These are phyloP conservation scores for Drosophila fulvimacula DNA, from an alignment of 2,888 invertebrate species.

Conservation along the genomic window DNA sequence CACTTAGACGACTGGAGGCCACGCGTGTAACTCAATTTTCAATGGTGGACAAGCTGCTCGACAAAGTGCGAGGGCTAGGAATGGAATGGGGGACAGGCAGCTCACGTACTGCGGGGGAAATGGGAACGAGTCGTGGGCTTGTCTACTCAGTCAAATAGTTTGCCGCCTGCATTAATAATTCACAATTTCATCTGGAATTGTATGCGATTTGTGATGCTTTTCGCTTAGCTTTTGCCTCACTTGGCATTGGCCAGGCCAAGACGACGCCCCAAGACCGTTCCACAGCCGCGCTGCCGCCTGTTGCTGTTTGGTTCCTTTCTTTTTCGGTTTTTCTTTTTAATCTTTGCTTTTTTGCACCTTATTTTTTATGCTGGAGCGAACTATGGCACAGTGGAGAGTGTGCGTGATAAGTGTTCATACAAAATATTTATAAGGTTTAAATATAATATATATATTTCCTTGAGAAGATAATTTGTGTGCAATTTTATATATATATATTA, in stretches of 20 bases:
- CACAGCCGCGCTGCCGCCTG: conserved; percentile 42
- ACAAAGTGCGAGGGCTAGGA: conserved; percentile 3
- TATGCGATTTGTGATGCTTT: conserved; percentile 83
- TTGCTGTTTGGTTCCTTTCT: conserved; percentile 34
- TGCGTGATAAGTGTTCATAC: neutral
- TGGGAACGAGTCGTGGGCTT: conserved; percentile 64
- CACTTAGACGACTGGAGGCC: conserved; percentile 42
- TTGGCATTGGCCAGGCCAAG: conserved; percentile 23
- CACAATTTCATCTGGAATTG: conserved; percentile 84
- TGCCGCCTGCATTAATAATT: conserved; percentile 83
- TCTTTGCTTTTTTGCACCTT: conserved; percentile 27
- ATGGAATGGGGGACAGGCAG: conserved; percentile 7
- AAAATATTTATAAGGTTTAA: neutral
- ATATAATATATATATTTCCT: too few relatives aligned
- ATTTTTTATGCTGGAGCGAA: conserved; percentile 17
- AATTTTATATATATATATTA: neutral
- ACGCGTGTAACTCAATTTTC: conserved; percentile 81
- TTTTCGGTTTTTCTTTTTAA: conserved; percentile 25
- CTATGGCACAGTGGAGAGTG: conserved; percentile 25
- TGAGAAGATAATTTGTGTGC: neutral
- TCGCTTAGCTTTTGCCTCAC: conserved; percentile 58
- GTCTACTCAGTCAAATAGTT: conserved; percentile 81
- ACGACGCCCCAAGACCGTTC: conserved; percentile 21
- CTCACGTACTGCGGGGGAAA: conserved; percentile 45
- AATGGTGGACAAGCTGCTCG: conserved; percentile 67